A percentile compares a stretch with the other conserved stretches of the same genome.
Conservation (phyloP, 2,797 vertebrate genomes). For the Poeciliopsis paucimaculata region DNA sequence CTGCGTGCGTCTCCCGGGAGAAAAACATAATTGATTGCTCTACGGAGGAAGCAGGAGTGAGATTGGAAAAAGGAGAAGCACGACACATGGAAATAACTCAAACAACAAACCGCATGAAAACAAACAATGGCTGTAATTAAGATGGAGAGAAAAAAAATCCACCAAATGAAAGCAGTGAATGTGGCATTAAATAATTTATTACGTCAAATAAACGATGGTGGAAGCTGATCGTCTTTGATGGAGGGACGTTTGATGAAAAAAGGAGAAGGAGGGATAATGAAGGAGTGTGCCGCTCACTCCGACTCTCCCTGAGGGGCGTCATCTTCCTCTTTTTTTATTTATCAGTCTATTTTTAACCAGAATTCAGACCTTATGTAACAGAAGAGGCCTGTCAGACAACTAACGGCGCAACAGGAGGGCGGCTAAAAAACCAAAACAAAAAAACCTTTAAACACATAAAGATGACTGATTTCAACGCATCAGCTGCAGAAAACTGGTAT, state of each 20-base stretch:
- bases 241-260: conserved; percentile 26
- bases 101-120: conserved; percentile 29
- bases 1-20: conserved; percentile 19
- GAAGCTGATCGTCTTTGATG: conserved; percentile 12
- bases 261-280: conserved; percentile 29
- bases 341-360: conserved; percentile 78
- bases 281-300: conserved; percentile 55
- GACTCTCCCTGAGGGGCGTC: conserved; percentile 61
- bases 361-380: conserved; percentile 76
- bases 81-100: conserved; percentile 38
- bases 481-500: neutral
- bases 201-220: conserved; percentile 5
- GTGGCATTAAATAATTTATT: neutral
- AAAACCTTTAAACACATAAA: neutral
- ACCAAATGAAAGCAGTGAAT: neutral
- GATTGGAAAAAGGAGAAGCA: conserved; percentile 38
- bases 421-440: neutral
- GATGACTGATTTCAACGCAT: neutral
- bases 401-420: conserved; percentile 9
- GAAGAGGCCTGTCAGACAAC: conserved; percentile 34
- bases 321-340: conserved; percentile 77
- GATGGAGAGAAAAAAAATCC: neutral
- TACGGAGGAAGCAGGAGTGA: conserved; percentile 32
- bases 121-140: conserved; percentile 11
- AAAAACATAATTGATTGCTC: conserved; percentile 40